A percentile compares a stretch with the other conserved stretches of the same genome.
These are phyloP conservation scores for Drosophila melanogaster DNA, from an alignment of 1,140 invertebrate genomes.

Conservation along the genomic window DNA sequence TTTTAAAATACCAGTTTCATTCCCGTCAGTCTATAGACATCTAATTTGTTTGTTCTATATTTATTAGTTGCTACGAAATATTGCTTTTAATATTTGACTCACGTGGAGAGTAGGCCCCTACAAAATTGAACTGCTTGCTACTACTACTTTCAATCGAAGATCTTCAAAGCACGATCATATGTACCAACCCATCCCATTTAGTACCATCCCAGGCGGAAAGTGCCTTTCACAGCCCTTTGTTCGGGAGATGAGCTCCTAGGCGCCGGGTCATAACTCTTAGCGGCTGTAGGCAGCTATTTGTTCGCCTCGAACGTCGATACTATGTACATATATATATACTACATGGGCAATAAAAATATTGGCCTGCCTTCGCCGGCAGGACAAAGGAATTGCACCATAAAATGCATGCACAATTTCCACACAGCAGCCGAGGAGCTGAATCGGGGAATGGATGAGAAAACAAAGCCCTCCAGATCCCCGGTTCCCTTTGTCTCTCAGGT, in stretches of 20 bases:
- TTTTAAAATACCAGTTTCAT: neutral
- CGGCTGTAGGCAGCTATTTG: conserved; percentile 64
- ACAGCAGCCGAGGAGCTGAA: conserved; percentile 31
- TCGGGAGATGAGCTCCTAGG: conserved; percentile 55
- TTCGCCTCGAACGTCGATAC: conserved; percentile 15
- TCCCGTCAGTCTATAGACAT: neutral
- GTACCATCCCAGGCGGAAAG: conserved; percentile 37
- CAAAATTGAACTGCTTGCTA: conserved; percentile 41
- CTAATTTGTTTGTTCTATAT: neutral
- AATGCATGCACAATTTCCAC: conserved; percentile 62
- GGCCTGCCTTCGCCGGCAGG: conserved; percentile 72
- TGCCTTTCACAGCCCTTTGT: conserved; percentile 71
- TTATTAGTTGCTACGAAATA: neutral
- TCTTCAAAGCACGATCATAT: conserved; percentile 39
- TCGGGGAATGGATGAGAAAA: conserved; percentile 31
- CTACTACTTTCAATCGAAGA: conserved; percentile 24
- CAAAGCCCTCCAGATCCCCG: conserved; percentile 54
- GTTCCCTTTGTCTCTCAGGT: conserved; percentile 56
- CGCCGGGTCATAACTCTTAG: conserved; percentile 81
- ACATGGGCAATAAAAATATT: conserved; percentile 76
- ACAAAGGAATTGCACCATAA: conserved; percentile 83
- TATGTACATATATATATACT: conserved; percentile 2
- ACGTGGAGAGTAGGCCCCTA: neutral
- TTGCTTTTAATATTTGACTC: neutral
- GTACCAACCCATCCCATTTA: neutral